These are phyloP conservation scores for Cathartes aura DNA, from an alignment of 2,113 vertebrate genomes.

Conservation along the genomic window DNA sequence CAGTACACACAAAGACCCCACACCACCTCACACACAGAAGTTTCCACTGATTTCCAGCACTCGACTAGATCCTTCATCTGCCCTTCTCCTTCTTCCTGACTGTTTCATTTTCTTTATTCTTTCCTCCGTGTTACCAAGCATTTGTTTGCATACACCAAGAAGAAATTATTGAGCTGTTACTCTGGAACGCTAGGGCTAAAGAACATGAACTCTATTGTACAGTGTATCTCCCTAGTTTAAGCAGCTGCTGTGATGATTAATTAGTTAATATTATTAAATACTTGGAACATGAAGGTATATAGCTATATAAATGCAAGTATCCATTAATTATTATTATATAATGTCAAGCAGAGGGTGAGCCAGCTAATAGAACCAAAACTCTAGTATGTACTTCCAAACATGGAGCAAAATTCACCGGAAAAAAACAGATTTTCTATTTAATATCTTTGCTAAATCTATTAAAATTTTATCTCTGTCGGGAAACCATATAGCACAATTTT, in stretches of 20 bases:
- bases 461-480: neutral
- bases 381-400: neutral
- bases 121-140: neutral
- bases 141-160: neutral
- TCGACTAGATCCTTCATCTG: neutral
- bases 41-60: neutral
- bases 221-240: neutral
- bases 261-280: neutral
- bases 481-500: neutral
- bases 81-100: neutral
- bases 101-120: neutral
- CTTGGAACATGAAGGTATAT: neutral
- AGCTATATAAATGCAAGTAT: neutral
- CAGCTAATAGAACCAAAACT: neutral
- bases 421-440: neutral
- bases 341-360: neutral
- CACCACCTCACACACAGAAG: neutral
- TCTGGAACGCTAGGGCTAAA: neutral
- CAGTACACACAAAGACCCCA: accelerated
- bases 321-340: neutral
- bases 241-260: neutral
- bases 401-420: neutral
- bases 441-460: neutral
- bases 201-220: neutral
- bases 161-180: neutral